A percentile compares a stretch with the other conserved stretches of the same genome.
Conservation (phyloP, 2,113 vertebrate species). For the Zosterops japonicus region DNA sequence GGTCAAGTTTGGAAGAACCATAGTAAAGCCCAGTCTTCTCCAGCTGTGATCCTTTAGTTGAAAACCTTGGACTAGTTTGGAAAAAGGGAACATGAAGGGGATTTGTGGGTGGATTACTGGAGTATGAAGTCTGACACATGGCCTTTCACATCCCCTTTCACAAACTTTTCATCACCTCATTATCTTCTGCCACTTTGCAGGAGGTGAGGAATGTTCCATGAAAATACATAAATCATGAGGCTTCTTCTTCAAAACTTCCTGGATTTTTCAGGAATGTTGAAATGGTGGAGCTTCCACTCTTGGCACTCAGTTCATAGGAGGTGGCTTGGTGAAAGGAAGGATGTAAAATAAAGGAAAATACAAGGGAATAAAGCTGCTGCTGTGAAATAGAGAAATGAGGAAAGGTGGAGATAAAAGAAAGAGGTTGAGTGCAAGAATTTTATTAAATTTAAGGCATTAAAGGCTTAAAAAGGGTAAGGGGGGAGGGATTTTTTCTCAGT, state of each 20-base stretch:
- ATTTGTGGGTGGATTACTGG: neutral
- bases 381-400: neutral
- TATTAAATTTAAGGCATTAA: neutral
- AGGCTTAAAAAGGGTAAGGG: neutral
- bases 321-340: neutral
- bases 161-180: slow-evolving; percentile 1
- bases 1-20: too few species aligned
- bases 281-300: neutral
- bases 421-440: neutral
- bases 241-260: neutral
- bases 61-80: neutral
- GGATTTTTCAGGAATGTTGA: neutral
- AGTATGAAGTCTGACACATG: neutral
- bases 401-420: neutral
- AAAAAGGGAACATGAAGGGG: neutral
- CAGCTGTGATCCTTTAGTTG: neutral
- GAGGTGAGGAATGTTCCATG: neutral
- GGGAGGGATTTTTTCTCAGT: neutral
- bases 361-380: neutral
- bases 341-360: neutral
- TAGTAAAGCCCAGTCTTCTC: neutral
- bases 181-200: neutral
- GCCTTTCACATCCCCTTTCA: neutral
- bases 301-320: neutral
- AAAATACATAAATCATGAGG: neutral